Evolutionary conservation across 2,113 vertebrate species (phyloP), one percentile per base, ranked within the genome.

Genomic region (Mastomys natalensis): DNA sequence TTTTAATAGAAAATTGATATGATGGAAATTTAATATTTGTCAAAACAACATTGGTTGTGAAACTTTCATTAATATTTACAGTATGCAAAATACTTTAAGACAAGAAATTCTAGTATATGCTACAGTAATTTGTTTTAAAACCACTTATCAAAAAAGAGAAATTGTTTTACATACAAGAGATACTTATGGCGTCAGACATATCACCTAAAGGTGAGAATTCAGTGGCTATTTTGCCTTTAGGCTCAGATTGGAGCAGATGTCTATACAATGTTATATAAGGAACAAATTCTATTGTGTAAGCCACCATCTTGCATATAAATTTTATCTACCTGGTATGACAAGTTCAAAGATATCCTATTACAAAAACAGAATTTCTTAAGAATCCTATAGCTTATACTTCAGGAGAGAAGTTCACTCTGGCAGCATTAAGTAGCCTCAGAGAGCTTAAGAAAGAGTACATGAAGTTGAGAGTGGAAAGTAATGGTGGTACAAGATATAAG

Each of bases 21-120:
- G n/a, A 80, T 89, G 24, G 62, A 78, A 95, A 94, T 93, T 95
- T 90, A 96, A 94, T 94, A 87, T 96, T 96, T 95, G 34, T 84
- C 94, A 64, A 84, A 96, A 84, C 43, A 94, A 68, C 78, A 10
- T 93, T 97, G 24, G 5, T 89, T 95, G 58, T 74, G 53, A 91
- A 85, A 62, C 22, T 89, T 96, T 91, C 80, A 90, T 96, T 96
- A 94, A 93, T 91, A 96, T 96, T 87, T 91, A 93, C 51, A 94
- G 72, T 78, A 95, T 91, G 62, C 9, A 95, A 97, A 94, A 34
- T 66, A 87, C 12, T 86, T 95, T 70, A 94, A 95, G 84, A 84
- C 78, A 95, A 84, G 81, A 90, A 86, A 74, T 91, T 95, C 1
- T 51, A 93, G 29, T 40, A 91, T 80, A 91, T 64, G 74, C 55